Evolutionary conservation across 1,140 invertebrate species (phyloP).

Genomic region (Zaprionus capensis): DNA sequence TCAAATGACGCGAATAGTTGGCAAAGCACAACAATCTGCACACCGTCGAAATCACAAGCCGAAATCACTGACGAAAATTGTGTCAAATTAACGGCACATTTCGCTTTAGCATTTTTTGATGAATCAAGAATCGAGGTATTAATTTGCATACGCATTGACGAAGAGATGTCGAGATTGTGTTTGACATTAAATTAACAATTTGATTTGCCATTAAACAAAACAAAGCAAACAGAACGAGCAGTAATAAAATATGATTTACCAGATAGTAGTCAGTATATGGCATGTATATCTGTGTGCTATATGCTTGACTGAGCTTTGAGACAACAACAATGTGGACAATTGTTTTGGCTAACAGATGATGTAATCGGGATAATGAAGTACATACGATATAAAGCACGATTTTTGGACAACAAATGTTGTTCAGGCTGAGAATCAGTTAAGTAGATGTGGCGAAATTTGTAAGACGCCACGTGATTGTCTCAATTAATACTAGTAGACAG

Average conservation of each 20-base stretch:
- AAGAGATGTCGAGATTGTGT: conserved; percentile 1
- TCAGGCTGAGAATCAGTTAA: neutral
- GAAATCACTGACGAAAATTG: conserved; percentile 39
- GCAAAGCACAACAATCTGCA: neutral
- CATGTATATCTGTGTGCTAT: neutral
- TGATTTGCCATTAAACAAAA: neutral
- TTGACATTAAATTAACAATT: conserved; percentile 1
- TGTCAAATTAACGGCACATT: conserved; percentile 50
- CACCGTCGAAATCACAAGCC: neutral
- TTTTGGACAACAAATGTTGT: neutral
- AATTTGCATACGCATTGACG: conserved; percentile 46
- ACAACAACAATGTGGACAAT: conserved; percentile 28
- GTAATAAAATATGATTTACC: conserved; percentile 10
- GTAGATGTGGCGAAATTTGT: conserved; percentile 1
- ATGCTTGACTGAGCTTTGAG: conserved; percentile 10
- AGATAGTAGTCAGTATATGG: neutral
- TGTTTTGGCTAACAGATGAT: conserved; percentile 35
- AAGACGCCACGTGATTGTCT: conserved; percentile 4
- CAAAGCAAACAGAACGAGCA: neutral
- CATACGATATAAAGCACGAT: neutral
- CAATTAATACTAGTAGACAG: conserved; percentile 5
- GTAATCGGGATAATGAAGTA: conserved; percentile 26
- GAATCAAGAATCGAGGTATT: conserved; percentile 19
- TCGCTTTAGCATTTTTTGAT: conserved; percentile 12
- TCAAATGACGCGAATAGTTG: conserved; percentile 15